These are phyloP conservation scores for Eretmocerus hayati DNA, from an alignment of 2,888 invertebrate species.

Conservation along the genomic window DNA sequence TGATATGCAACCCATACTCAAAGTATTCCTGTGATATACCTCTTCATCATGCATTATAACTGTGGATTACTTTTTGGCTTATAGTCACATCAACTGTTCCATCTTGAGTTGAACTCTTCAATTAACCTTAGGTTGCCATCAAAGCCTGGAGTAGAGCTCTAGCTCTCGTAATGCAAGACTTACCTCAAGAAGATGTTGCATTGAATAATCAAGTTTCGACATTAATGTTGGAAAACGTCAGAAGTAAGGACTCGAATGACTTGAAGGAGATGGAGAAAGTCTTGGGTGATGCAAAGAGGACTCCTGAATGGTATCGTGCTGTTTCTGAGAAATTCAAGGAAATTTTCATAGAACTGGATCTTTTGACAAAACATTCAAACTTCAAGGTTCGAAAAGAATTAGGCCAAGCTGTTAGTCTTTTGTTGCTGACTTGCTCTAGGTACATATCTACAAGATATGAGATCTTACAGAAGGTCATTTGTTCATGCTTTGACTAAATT, in stretches of 20 bases:
- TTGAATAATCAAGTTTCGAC: constrained; percentile 1
- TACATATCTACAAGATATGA: no score
- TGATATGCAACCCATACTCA: no score
- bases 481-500: no score
- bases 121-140: constrained; percentile 43
- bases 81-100: no score
- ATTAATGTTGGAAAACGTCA: constrained; percentile 1
- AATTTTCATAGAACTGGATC: constrained; percentile 50
- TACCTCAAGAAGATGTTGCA: constrained; percentile 22
- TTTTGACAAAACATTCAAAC: constrained; percentile 56
- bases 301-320: constrained; percentile 54
- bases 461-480: no score
- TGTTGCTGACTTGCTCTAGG: constrained; percentile 57
- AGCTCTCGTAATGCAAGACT: constrained; percentile 47
- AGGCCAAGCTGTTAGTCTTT: constrained; percentile 52
- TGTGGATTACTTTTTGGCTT: not conserved
- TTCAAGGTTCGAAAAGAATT: constrained; percentile 58
- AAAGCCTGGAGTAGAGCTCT: constrained; percentile 48
- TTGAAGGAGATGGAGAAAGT: constrained; percentile 41
- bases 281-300: constrained; percentile 44
- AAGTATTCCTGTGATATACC: no score
- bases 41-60: no score
- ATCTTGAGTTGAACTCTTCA: not conserved
- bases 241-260: constrained; percentile 25
- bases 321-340: constrained; percentile 54